These are phyloP conservation scores for Ichneumoninae sp. DNA, from an alignment of 2,888 invertebrate species.

Conservation along the genomic window DNA sequence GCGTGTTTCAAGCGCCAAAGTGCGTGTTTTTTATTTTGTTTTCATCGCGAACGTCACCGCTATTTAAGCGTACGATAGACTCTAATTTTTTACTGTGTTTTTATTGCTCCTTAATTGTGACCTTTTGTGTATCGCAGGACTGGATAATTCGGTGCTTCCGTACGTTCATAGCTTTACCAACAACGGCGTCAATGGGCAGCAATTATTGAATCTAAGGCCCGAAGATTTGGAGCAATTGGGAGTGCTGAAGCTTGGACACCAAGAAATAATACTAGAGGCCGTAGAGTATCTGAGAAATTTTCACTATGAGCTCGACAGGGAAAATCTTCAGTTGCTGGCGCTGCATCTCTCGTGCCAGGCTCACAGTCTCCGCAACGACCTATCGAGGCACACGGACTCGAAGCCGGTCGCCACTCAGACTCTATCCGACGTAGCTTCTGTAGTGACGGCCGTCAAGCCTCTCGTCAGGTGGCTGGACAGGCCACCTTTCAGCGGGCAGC, in stretches of 20 bases:
- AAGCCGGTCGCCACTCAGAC: constrained; percentile 91
- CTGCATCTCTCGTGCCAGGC: constrained; percentile 93
- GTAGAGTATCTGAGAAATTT: constrained; percentile 95
- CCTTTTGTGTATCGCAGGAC: constrained; percentile 85
- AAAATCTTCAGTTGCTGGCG: constrained; percentile 96
- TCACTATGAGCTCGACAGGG: constrained; percentile 95
- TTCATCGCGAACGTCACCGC: background rate
- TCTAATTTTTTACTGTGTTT: background rate
- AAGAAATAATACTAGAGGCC: constrained; percentile 96
- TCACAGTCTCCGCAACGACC: constrained; percentile 90
- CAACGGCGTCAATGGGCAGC: constrained; percentile 92
- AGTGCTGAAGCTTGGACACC: constrained; percentile 94
- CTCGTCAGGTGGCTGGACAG: constrained; percentile 95
- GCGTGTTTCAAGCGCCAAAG: background rate
- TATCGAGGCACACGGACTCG: constrained; percentile 86
- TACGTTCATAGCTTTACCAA: constrained; percentile 93
- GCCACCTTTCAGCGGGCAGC: constrained; percentile 87
- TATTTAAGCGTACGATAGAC: background rate
- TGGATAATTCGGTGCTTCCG: constrained; percentile 91
- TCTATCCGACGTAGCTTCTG: constrained; percentile 93
- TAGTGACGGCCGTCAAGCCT: constrained; percentile 93
- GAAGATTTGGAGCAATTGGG: constrained; percentile 95
- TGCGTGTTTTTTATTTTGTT: background rate
- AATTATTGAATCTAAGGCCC: constrained; percentile 93
- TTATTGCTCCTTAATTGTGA: background rate